Evolutionary conservation across 2,888 invertebrate species (phyloP), one percentile per base, ranked within the genome.

Genomic region (Meteorus cinctellus): DNA sequence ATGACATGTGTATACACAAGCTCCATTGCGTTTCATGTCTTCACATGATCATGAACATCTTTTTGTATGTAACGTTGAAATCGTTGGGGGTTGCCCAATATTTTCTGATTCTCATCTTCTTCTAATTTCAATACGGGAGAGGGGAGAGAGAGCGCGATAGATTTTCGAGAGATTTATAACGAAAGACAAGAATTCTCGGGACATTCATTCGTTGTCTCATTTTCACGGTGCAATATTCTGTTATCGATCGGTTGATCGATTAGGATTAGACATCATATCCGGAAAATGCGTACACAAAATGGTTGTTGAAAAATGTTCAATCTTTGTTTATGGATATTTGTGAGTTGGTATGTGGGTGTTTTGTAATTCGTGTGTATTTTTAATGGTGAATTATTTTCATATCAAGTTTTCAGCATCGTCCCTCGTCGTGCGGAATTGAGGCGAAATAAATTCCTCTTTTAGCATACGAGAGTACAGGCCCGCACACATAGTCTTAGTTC

Each of bases 401-500:
- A 48, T 75, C 65, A 63, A 55, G 48, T 55, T 31, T 41, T 24
- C 36, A 45, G 19, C 34, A 59, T 31, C 41, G 45, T 65, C 70
- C 69, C 70, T 29, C 70, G 75, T 19, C 31, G 65, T 69, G 14
- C 59, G 14, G 51, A 51, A 51, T 66, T 34, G 74, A 66, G 62
- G 60, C 36, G 55, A 69, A 79, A 51, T 70, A 65, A 82, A 78
- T 78, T 80, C 80, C 19, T 19, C 19, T 78, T 81, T 81, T 84
- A 86, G 84, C 81, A 83, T 83, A 86, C 84, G 84, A 86, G 86
- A 82, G 86, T 84, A 84, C 82, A 84, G 83, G 83, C 85, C 85
- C 84, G 83, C 83, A 86, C 85, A 85, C 83, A 84, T 86, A 87
- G 86, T 87, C 86, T 86, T 84, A 83, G 82, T 80, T 86, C 85